Evolutionary conservation across 2,797 vertebrate genomes (phyloP).

Genomic region (Chromis chromis): DNA sequence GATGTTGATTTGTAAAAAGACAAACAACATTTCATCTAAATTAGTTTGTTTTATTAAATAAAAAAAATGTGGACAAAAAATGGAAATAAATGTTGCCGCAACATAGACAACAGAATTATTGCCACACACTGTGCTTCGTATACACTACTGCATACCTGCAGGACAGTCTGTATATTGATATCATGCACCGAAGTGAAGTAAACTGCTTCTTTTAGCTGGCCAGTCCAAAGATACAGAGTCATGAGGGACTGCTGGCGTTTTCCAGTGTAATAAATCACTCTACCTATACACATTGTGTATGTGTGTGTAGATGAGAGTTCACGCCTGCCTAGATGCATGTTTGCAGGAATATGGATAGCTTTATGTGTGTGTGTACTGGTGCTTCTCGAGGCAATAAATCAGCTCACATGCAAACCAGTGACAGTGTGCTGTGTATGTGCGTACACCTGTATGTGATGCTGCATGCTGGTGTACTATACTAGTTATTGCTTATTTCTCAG

Average conservation of each 20-base stretch:
- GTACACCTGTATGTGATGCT: slow-evolving; percentile 9
- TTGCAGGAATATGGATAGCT: not conserved
- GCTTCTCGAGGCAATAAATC: slow-evolving; percentile 37
- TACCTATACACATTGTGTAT: not conserved
- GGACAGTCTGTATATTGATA: no score
- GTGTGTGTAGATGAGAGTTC: not conserved
- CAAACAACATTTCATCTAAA: not conserved
- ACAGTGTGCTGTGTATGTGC: not conserved
- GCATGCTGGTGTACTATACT: not conserved
- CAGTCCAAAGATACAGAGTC: slow-evolving; percentile 17
- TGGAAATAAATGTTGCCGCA: not conserved
- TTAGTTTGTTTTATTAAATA: not conserved
- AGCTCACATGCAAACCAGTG: slow-evolving; percentile 8
- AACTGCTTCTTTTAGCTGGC: slow-evolving; percentile 42
- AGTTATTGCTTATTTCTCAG: slow-evolving; percentile 32
- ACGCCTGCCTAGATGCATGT: not conserved
- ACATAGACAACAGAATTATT: not conserved
- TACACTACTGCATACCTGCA: not conserved
- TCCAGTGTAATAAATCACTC: slow-evolving; percentile 63
- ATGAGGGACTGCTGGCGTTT: slow-evolving; percentile 21
- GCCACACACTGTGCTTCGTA: no score
- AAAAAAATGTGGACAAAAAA: not conserved
- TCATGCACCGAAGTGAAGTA: not conserved
- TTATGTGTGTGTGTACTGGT: not conserved
- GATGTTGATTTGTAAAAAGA: no score